Evolutionary conservation across 2,113 vertebrate genomes (phyloP), one percentile per base, ranked within the genome.

Genomic region (Strix uralensis): DNA sequence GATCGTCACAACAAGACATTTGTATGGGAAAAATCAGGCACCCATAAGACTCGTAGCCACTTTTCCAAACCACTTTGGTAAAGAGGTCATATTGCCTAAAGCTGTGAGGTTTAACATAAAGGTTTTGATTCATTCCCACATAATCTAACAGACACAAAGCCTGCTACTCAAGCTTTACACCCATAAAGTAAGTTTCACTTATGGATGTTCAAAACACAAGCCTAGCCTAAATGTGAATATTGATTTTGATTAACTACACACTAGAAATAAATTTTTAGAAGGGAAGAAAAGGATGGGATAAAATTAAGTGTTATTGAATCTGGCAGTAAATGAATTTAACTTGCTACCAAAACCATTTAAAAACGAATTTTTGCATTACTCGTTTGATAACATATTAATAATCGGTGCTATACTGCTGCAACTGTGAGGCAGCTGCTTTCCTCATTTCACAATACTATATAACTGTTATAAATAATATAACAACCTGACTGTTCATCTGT

Each of bases 381-480:
- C 52, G 42, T 96, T 96, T 94, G 89, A 94, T 95, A 92, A 88
- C 77, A 36, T 82, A 72, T 96, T 98, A 94, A 94, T 80, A 96
- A 84, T 93, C 66, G 94, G 44, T 86, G 75, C 29, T 96, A 89
- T 91, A 93, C 69, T 90, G 79, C 81, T 94, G 49, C 51, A 97
- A 81, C 78, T 92, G 79, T 47, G 75, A 93, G 70, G 84, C 89
- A 94, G 75, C 10, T 83, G 84, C 59, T 97, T 95, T 92, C 84
- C 77, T 93, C 57, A 87, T 96, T 97, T 95, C 73, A 74, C 69
- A 93, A 73, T 84, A 72, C 51, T 92, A 40, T 87, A 66, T 71
- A 91, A 83, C 26, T 83, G 27, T 93, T 86, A 75, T n/a, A 92
- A 97, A 94, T 89, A 95, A 84, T 47, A 73, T 15, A 88, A 74